phyloP scores from a whole-genome alignment of 2,797 vertebrate species.

The Pteronotus mesoamericanus region DNA sequence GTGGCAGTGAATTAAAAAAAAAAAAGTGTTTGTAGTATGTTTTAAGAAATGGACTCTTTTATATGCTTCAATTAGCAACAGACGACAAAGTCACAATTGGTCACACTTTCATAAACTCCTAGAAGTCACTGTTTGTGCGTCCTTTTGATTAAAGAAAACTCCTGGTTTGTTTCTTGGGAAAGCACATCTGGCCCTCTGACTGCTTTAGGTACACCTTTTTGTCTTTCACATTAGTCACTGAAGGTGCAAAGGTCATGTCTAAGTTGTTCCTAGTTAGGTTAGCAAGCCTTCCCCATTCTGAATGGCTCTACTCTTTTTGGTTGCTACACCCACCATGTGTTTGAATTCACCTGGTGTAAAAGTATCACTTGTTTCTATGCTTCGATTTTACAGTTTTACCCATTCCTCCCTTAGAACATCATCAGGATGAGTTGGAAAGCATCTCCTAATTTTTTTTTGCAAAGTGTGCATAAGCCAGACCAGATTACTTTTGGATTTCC shows the following conservation, averaged over 20 bases:
- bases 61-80: constrained; percentile 77
- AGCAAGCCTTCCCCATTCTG: constrained; percentile 8
- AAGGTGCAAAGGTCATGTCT: constrained; percentile 61
- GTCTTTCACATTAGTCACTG: constrained; percentile 59
- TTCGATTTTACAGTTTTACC: constrained; percentile 55
- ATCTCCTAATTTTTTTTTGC: constrained; percentile 51
- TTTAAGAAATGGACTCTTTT: constrained; percentile 71
- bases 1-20: constrained; percentile 74
- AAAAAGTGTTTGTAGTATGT: constrained; percentile 73
- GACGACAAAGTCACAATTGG: constrained; percentile 74
- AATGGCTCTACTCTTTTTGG: neutral
- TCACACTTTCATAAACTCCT: constrained; percentile 75
- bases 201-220: constrained; percentile 29
- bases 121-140: constrained; percentile 53
- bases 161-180: constrained; percentile 64
- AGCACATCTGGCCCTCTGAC: constrained; percentile 64
- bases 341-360: constrained; percentile 15
- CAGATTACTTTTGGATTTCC: constrained; percentile 82
- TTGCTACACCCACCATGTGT: neutral
- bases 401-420: constrained; percentile 11
- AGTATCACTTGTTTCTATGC: neutral
- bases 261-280: constrained; percentile 5
- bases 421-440: constrained; percentile 64
- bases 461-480: constrained; percentile 63
- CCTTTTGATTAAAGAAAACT: constrained; percentile 71